Evolutionary conservation across 2,113 vertebrate species (phyloP).

Genomic region (Oreotrochilus melanogaster): DNA sequence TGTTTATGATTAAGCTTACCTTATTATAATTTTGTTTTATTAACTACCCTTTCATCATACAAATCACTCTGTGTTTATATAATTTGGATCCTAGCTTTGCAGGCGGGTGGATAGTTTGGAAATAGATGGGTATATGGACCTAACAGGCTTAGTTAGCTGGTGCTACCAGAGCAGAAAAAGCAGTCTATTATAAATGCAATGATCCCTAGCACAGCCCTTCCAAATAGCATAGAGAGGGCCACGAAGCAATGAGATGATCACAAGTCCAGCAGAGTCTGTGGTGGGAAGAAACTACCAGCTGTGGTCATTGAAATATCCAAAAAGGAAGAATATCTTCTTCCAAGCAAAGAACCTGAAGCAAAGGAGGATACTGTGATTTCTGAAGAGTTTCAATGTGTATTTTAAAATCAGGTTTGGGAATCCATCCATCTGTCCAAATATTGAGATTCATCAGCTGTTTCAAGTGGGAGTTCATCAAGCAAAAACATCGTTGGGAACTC

Average conservation of each 20-base stretch:
- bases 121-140: neutral
- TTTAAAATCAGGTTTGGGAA: slow-evolving; percentile 43
- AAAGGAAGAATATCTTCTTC: neutral
- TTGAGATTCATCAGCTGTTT: slow-evolving; percentile 44
- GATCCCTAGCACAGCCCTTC: neutral
- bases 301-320: neutral
- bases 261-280: fast-evolving
- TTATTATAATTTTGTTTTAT: neutral
- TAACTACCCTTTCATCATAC: neutral
- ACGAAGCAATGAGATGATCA: neutral
- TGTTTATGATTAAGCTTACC: neutral
- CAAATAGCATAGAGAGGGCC: neutral
- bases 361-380: neutral
- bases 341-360: neutral
- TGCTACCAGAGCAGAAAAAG: neutral
- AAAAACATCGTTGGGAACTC: slow-evolving; percentile 44
- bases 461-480: slow-evolving; percentile 49
- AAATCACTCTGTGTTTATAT: neutral
- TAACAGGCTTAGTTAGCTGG: neutral
- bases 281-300: neutral
- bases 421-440: slow-evolving; percentile 68
- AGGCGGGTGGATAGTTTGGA: neutral
- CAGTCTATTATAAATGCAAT: neutral
- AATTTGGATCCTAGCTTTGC: neutral
- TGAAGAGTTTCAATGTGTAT: neutral